phyloP scores from a whole-genome alignment of 1,140 invertebrate genomes.

The Tetramorium alpestre region DNA sequence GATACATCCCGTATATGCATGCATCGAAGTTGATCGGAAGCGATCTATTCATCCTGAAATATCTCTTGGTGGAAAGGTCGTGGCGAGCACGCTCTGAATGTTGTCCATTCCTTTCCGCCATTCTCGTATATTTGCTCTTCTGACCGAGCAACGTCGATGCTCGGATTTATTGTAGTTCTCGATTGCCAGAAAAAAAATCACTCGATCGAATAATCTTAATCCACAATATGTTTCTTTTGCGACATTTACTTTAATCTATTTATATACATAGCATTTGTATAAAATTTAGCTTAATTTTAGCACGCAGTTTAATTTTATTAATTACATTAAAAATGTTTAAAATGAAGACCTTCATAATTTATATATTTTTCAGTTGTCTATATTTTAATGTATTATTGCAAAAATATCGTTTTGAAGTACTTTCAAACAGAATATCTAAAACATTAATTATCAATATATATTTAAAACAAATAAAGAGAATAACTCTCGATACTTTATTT shows the following conservation, averaged over 20 bases:
- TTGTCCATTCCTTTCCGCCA: slow-evolving; percentile 24
- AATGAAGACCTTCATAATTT: neutral
- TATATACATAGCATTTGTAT: neutral
- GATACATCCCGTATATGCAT: slow-evolving; percentile 43
- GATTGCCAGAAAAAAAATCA: slow-evolving; percentile 48
- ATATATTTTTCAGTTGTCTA: neutral
- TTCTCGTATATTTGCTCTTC: slow-evolving; percentile 47
- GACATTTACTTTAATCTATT: slow-evolving; percentile 30
- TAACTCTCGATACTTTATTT: neutral
- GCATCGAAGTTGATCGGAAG: slow-evolving; percentile 46
- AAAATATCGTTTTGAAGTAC: neutral
- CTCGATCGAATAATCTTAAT: slow-evolving; percentile 69
- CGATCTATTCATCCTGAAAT: slow-evolving; percentile 63
- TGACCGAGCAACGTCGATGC: slow-evolving; percentile 44
- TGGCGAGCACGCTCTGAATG: slow-evolving; percentile 35
- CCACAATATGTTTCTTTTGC: neutral
- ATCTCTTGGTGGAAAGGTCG: slow-evolving; percentile 64
- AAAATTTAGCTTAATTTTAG: neutral
- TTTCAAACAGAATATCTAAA: neutral
- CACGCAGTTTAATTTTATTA: neutral
- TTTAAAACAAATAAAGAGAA: neutral
- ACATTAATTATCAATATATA: neutral
- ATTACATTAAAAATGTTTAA: neutral
- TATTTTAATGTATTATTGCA: neutral
- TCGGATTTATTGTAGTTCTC: slow-evolving; percentile 57